These are phyloP conservation scores for Oceanites oceanicus DNA, from an alignment of 2,113 vertebrate genomes.

Conservation along the genomic window DNA sequence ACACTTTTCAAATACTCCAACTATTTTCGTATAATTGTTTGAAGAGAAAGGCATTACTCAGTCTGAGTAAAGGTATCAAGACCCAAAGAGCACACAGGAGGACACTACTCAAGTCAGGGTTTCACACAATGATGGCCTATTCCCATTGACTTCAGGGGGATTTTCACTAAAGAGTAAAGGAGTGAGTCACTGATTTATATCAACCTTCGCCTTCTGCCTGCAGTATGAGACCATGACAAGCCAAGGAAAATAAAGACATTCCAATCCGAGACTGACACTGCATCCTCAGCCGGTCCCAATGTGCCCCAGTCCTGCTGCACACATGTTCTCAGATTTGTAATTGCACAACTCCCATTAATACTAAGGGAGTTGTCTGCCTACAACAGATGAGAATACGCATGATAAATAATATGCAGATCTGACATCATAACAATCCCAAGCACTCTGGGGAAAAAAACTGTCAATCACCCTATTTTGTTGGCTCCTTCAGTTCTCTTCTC, in stretches of 20 bases:
- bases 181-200: constrained; percentile 67
- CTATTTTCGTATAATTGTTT: neutral
- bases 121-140: constrained; percentile 46
- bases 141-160: constrained; percentile 33
- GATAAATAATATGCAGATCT: constrained; percentile 20
- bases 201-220: constrained; percentile 65
- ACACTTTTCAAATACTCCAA: neutral
- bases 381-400: neutral
- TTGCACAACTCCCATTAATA: constrained; percentile 7
- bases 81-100: constrained; percentile 36
- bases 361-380: neutral
- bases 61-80: constrained; percentile 15
- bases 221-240: constrained; percentile 40
- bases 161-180: constrained; percentile 17
- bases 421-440: constrained; percentile 9
- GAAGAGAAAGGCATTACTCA: neutral
- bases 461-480: constrained; percentile 36
- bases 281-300: constrained; percentile 47
- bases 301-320: constrained; percentile 35
- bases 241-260: constrained; percentile 78
- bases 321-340: constrained; percentile 48
- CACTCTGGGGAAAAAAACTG: constrained; percentile 3
- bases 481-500: constrained; percentile 11
- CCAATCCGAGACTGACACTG: constrained; percentile 60
- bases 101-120: constrained; percentile 13